Percentiles rank a stretch among this genome's conserved stretches.
phyloP scores from a whole-genome alignment of 1,140 invertebrate species.

The Zaprionus lachaisei region DNA sequence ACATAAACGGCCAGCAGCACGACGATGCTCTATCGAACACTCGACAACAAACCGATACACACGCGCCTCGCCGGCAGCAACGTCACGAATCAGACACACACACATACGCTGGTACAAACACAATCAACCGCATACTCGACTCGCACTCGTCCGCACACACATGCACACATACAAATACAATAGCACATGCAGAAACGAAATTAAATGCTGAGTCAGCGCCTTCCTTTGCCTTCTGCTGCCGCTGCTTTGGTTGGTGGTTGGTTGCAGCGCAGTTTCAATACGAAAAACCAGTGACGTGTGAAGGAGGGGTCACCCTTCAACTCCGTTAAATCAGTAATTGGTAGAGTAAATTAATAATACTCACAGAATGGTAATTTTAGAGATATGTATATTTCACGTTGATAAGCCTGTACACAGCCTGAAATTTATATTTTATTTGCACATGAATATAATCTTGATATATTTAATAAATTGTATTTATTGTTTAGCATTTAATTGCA shows the following conservation, averaged over 20 bases:
- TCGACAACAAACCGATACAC: constrained; percentile 55
- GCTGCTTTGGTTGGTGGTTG: constrained; percentile 75
- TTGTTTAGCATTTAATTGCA: background rate
- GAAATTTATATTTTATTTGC: background rate
- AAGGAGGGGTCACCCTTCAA: constrained; percentile 4
- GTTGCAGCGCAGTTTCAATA: constrained; percentile 53
- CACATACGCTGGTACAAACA: constrained; percentile 4
- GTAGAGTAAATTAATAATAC: background rate
- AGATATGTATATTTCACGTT: background rate
- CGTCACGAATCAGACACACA: constrained; percentile 12
- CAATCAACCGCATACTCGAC: constrained; percentile 8
- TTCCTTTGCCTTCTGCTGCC: constrained; percentile 70
- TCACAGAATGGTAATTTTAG: background rate
- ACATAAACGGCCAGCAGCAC: constrained; percentile 38
- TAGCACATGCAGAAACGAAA: constrained; percentile 32
- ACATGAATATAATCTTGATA: background rate
- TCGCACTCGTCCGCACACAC: constrained; percentile 9
- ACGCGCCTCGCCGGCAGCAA: constrained; percentile 12
- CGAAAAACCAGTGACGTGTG: constrained; percentile 36
- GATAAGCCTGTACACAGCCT: no score
- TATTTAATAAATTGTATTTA: background rate
- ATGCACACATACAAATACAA: constrained; percentile 22
- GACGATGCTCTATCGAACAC: constrained; percentile 63
- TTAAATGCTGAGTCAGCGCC: constrained; percentile 47
- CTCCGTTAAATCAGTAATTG: background rate